A percentile compares a stretch with the other conserved stretches of the same genome.
phyloP scores from a whole-genome alignment of 1,140 invertebrate species.

The Atta cephalotes region DNA sequence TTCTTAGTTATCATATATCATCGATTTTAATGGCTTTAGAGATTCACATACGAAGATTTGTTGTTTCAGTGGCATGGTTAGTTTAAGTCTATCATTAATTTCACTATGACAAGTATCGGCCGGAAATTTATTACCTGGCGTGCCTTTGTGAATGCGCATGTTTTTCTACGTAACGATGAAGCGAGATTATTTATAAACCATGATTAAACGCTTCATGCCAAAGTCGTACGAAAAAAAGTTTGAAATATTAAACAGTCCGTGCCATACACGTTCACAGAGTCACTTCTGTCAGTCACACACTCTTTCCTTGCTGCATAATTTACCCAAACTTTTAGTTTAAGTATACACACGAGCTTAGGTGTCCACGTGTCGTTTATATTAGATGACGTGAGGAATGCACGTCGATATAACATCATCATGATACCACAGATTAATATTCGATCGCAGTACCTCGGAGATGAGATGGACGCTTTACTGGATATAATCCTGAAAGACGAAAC shows the following conservation, averaged over 20 bases:
- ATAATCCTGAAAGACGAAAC: constrained; percentile 68
- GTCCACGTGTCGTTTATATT: constrained; percentile 6
- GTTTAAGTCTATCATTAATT: constrained; percentile 46
- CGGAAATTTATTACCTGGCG: constrained; percentile 46
- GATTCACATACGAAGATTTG: constrained; percentile 56
- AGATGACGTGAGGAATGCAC: background rate
- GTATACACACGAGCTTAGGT: too few species aligned
- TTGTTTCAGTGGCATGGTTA: constrained; percentile 49
- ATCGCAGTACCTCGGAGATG: constrained; percentile 31
- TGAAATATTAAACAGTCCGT: constrained; percentile 19
- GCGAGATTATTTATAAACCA: constrained; percentile 41
- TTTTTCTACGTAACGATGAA: constrained; percentile 43
- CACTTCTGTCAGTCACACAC: background rate
- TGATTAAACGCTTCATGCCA: background rate
- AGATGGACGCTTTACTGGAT: constrained; percentile 41
- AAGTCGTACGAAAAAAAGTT: background rate
- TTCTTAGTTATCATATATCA: constrained; percentile 51
- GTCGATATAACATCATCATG: constrained; percentile 52
- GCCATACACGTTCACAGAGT: background rate
- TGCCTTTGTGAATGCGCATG: constrained; percentile 29
- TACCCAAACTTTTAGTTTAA: constrained; percentile 9
- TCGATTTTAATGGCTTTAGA: constrained; percentile 29
- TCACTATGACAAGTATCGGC: constrained; percentile 28
- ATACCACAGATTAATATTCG: constrained; percentile 58
- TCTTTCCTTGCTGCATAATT: constrained; percentile 11